These are phyloP conservation scores for Nyleta sp. DNA, from an alignment of 2,888 invertebrate species.

Conservation along the genomic window DNA sequence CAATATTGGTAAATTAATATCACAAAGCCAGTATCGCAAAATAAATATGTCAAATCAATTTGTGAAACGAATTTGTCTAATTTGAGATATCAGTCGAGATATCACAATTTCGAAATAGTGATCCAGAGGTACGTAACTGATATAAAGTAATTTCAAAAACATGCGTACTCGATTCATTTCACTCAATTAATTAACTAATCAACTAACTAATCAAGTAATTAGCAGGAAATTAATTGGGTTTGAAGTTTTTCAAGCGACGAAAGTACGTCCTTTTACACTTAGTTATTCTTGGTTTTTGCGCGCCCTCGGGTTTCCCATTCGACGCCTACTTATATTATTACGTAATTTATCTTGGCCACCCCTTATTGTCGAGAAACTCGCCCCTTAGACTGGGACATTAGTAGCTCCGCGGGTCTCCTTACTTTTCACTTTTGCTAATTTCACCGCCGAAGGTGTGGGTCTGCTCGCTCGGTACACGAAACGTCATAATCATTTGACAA, in stretches of 20 bases:
- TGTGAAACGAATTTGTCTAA: too few species aligned
- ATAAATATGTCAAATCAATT: too few species aligned
- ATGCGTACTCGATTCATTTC: too few species aligned
- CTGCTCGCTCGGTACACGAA: slow-evolving; percentile 47
- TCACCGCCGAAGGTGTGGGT: slow-evolving; percentile 60
- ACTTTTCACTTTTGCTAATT: slow-evolving; percentile 81
- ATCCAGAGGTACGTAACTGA: too few species aligned
- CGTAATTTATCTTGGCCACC: slow-evolving; percentile 78
- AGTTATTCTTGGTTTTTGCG: slow-evolving; percentile 65
- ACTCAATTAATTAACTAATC: too few species aligned
- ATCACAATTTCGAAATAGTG: too few species aligned
- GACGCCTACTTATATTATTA: slow-evolving; percentile 77
- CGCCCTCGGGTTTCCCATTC: slow-evolving; percentile 66
- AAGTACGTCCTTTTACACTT: slow-evolving; percentile 37
- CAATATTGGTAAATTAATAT: too few species aligned
- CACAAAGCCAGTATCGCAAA: too few species aligned
- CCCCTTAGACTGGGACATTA: slow-evolving; percentile 68
- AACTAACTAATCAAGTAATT: not conserved
- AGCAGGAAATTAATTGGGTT: not conserved
- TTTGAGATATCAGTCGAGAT: too few species aligned
- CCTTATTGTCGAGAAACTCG: slow-evolving; percentile 64
- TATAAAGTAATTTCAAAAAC: too few species aligned
- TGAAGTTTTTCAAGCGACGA: slow-evolving; percentile 28
- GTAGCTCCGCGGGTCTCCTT: slow-evolving; percentile 74
- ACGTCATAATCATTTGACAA: slow-evolving; percentile 65